Percentiles rank a stretch among this genome's conserved stretches.
Evolutionary conservation across 2,113 vertebrate species (phyloP).

Genomic region (Peromyscus californicus): DNA sequence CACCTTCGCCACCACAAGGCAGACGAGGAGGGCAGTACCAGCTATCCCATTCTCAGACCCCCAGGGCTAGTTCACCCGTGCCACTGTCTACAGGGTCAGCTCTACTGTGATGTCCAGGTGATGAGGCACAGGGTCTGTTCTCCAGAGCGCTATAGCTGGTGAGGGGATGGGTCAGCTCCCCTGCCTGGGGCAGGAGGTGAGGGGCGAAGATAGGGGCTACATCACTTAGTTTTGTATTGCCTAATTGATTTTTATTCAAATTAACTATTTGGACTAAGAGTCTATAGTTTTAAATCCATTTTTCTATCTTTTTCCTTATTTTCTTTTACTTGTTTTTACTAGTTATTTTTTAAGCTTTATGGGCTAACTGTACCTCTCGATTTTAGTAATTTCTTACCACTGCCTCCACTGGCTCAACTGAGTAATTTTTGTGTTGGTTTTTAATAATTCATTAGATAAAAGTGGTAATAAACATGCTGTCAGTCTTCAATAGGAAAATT

Average conservation of each 20-base stretch:
- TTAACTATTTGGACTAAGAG: neutral
- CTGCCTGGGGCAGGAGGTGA: too few relatives aligned
- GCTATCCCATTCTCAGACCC: neutral
- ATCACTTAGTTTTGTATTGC: neutral
- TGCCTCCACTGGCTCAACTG: neutral
- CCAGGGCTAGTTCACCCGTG: too few relatives aligned
- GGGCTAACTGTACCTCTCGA: neutral
- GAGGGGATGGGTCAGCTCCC: too few relatives aligned
- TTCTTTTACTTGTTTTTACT: neutral
- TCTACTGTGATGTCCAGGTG: neutral
- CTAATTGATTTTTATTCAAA: neutral
- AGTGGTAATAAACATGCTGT: neutral
- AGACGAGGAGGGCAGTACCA: neutral
- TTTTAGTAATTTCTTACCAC: neutral
- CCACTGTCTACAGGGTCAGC: too few relatives aligned
- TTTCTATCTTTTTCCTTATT: neutral
- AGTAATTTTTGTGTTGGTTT: neutral
- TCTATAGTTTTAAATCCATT: neutral
- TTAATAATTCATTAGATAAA: neutral
- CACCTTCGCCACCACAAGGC: neutral
- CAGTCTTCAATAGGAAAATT: neutral
- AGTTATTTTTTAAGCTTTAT: neutral
- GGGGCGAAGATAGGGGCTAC: too few relatives aligned
- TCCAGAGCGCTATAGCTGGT: too few relatives aligned
- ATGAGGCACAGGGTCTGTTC: neutral